phyloP scores from a whole-genome alignment of 2,797 vertebrate species.

The Poecilia wingei region DNA sequence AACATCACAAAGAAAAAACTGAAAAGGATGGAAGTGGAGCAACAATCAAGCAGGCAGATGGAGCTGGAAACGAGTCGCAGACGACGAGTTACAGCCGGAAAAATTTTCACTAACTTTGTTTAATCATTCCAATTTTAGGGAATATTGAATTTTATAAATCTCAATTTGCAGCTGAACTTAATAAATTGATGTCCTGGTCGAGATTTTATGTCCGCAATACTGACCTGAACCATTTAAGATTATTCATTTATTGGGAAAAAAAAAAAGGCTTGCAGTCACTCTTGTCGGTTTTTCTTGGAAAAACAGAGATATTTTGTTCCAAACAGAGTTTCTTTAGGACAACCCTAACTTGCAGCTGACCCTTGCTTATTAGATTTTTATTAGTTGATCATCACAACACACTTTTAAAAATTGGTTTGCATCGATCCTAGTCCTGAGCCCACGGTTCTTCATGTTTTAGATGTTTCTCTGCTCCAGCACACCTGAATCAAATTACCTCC shows the following conservation, averaged over 20 bases:
- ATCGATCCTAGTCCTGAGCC: not conserved
- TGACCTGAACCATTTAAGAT: not conserved
- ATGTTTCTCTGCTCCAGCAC: not conserved
- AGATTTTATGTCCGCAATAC: not conserved
- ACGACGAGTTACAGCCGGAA: not conserved
- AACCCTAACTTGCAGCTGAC: not conserved
- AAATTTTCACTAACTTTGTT: not conserved
- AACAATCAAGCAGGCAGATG: not conserved
- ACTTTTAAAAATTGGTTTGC: not conserved
- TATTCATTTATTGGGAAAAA: too few relatives aligned
- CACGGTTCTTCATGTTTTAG: not conserved
- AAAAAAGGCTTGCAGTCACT: not conserved
- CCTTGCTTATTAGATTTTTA: not conserved
- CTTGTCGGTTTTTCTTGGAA: not conserved
- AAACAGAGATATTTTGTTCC: not conserved
- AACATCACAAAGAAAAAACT: constrained; percentile 6
- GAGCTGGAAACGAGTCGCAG: not conserved
- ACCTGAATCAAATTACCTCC: not conserved
- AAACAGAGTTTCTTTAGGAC: not conserved
- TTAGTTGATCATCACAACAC: not conserved
- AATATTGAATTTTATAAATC: not conserved
- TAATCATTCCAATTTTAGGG: not conserved
- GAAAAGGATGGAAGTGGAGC: constrained; percentile 3
- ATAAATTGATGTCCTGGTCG: not conserved
- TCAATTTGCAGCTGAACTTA: not conserved